Conservation (phyloP, 2,797 vertebrate genomes). For the Hippoglossus hippoglossus region DNA sequence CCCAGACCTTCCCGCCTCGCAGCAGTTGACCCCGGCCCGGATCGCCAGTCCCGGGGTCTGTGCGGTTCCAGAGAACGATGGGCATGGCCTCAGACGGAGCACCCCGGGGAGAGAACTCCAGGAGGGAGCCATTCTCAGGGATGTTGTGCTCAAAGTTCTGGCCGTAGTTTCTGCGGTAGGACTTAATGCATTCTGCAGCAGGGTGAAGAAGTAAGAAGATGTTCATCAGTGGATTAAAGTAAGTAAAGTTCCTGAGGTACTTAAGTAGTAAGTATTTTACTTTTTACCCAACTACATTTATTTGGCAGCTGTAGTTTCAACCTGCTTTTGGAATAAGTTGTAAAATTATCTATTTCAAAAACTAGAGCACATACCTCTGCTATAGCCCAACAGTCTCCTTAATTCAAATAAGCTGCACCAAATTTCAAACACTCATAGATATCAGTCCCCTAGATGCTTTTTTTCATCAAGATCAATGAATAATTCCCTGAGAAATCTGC, state of each 20-base stretch:
- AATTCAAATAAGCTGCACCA: no score
- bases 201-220: not conserved
- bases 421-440: no score
- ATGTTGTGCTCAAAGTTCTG: slow-evolving; percentile 73
- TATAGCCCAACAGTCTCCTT: no score
- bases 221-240: not conserved
- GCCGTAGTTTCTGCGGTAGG: slow-evolving; percentile 71
- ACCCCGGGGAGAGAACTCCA: slow-evolving; percentile 74
- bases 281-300: not conserved
- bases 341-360: not conserved
- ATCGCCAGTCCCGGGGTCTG: slow-evolving; percentile 41
- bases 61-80: slow-evolving; percentile 77
- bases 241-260: not conserved
- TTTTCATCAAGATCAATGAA: no score
- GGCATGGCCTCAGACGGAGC: slow-evolving; percentile 63
- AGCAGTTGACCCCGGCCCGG: slow-evolving; percentile 63
- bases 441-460: no score
- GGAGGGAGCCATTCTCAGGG: slow-evolving; percentile 61
- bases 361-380: no score
- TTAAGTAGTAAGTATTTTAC: not conserved
- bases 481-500: no score
- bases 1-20: slow-evolving; percentile 67
- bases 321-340: not conserved
- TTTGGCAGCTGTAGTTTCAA: no score
- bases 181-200: slow-evolving; percentile 73